Percentiles rank a stretch among this genome's conserved stretches.
Evolutionary conservation across 2,888 invertebrate genomes (phyloP).

Genomic region (Macaria liturata): DNA sequence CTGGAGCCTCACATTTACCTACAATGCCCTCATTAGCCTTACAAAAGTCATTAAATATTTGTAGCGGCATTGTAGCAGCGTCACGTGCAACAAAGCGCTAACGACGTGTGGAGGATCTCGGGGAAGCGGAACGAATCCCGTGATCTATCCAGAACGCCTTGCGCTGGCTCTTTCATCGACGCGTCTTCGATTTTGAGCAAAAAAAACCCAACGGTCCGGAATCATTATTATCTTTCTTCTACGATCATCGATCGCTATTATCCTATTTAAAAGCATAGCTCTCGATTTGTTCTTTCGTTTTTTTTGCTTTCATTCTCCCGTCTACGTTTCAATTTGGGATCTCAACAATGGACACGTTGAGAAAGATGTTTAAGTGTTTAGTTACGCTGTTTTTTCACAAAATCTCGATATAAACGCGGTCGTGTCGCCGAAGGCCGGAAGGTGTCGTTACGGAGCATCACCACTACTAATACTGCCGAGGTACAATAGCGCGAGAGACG

Average conservation of each 20-base stretch:
- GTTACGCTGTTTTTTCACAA: constrained; percentile 81
- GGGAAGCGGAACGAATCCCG: constrained; percentile 78
- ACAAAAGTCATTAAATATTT: constrained; percentile 75
- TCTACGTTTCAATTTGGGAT: constrained; percentile 74
- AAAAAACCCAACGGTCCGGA: constrained; percentile 68
- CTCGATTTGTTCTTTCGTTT: constrained; percentile 78
- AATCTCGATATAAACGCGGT: constrained; percentile 79
- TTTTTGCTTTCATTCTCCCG: constrained; percentile 71
- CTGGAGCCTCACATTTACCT: constrained; percentile 58
- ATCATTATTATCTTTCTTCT: constrained; percentile 80
- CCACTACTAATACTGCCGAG: constrained; percentile 66
- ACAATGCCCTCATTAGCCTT: constrained; percentile 76
- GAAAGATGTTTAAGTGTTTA: constrained; percentile 83
- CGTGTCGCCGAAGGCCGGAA: constrained; percentile 78
- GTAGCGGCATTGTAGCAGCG: constrained; percentile 66
- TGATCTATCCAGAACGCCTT: constrained; percentile 70
- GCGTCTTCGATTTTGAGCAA: constrained; percentile 61
- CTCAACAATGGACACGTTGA: constrained; percentile 77
- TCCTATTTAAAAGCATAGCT: constrained; percentile 80
- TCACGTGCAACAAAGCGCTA: constrained; percentile 77
- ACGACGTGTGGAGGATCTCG: constrained; percentile 78
- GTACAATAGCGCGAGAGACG: constrained; percentile 51
- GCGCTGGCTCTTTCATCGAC: constrained; percentile 62
- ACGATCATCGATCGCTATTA: constrained; percentile 82
- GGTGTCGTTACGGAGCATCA: constrained; percentile 78